Conservation (phyloP, 2,113 vertebrate species). For the Boulengerochromis microlepis region DNA sequence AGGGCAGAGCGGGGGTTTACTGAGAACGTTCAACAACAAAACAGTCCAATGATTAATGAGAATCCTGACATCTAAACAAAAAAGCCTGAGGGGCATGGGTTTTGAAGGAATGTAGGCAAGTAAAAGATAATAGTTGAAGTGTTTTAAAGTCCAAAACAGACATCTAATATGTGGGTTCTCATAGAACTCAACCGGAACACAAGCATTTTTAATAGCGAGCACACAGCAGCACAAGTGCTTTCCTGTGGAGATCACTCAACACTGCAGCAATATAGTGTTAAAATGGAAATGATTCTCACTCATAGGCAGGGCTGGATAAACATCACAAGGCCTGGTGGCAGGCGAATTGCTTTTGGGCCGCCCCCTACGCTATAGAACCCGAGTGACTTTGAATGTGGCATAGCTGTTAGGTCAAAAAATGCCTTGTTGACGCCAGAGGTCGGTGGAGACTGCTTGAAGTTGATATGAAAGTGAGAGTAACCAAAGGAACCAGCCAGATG, state of each 20-base stretch:
- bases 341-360: background rate
- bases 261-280: background rate
- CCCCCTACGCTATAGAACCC: background rate
- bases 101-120: background rate
- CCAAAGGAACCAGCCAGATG: background rate
- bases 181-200: fast-evolving
- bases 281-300: background rate
- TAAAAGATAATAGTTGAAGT: background rate
- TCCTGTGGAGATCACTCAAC: background rate
- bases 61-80: background rate
- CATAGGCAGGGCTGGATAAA: background rate
- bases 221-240: background rate
- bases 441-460: background rate
- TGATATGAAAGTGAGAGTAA: background rate
- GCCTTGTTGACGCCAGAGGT: background rate
- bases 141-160: background rate
- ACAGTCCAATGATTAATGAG: background rate
- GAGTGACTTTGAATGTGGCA: background rate
- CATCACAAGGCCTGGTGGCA: fast-evolving
- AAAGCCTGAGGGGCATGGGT: background rate
- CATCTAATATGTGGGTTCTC: background rate
- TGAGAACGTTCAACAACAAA: background rate
- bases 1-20: background rate
- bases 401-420: background rate
- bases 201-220: background rate